Base-by-base conservation (phyloP, 2,113 vertebrate species). In the Gallinago paraguaiae region DNA sequence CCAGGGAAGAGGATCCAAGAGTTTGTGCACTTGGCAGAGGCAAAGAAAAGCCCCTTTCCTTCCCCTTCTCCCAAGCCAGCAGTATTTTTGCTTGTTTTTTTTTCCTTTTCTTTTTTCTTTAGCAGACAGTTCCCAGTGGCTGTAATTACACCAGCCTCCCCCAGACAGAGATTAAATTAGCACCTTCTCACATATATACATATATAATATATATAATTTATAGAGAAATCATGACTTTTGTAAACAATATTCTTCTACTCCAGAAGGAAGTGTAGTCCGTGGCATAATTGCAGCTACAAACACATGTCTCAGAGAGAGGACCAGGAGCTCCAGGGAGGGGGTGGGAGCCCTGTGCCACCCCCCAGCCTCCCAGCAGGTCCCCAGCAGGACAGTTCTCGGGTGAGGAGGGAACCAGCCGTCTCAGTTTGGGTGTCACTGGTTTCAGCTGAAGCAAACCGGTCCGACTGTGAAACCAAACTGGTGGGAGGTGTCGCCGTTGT, bases 391-490 rank as follows among this genome's bases (percentile, higher is more conserved):
- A 27, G 57, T 43, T 65, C 70, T 10, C 3, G 51, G 46, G 25
- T 4, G 53, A 35, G 79, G 79, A 80, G 20, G 65, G 60, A 68
- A 71, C 67, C 4, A 1, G 35, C 39, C 2, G 9, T 51, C 63
- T 74, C 3, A 0, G n/a, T 69, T 17, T 64, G 89, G 84, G 86
- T 46, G 90, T 30, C 86, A 37, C 31, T 4, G 3, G 74, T 95
- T 45, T 97, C 98, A 99, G 97, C 98, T 98, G 97, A 99, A 99
- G 93, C 99, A 99, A 82, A 98, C 98, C 0, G 98, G 98, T 41
- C 98, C 98, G 5, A 99, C 72, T 43, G 97, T 98, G 97, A 99
- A 98, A 48, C 98, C 98, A 39, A 99, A 99, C 39, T 96, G 97
- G 82, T 98, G 98, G 1, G 97, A 96, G 76, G 91, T 3, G 9